phyloP scores from a whole-genome alignment of 2,888 invertebrate genomes.

The Autographa pulchrina region DNA sequence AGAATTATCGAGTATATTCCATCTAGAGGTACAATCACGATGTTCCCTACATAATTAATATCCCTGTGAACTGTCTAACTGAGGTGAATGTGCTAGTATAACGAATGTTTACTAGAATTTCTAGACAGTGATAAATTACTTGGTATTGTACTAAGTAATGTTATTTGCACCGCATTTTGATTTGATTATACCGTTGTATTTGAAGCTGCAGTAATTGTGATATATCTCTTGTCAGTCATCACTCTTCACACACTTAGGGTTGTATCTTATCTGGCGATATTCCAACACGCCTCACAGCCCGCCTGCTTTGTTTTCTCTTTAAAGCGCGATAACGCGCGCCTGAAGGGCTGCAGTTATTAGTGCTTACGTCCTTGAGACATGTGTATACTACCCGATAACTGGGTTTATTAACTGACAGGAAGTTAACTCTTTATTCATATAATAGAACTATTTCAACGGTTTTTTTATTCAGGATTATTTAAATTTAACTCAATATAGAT shows the following conservation, averaged over 20 bases:
- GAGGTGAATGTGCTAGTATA: background rate
- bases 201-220: background rate
- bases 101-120: slow-evolving; percentile 1
- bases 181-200: background rate
- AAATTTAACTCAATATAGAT: too few relatives aligned
- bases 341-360: too few relatives aligned
- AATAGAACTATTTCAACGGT: too few relatives aligned
- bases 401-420: too few relatives aligned
- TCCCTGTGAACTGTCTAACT: background rate
- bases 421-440: too few relatives aligned
- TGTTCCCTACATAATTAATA: background rate
- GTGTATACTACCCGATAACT: too few relatives aligned
- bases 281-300: background rate
- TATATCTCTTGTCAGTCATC: background rate
- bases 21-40: background rate
- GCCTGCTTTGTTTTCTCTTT: background rate
- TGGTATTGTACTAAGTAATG: background rate
- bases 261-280: background rate
- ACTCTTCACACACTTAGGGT: background rate
- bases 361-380: too few relatives aligned
- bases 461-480: too few relatives aligned
- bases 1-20: background rate
- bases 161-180: background rate
- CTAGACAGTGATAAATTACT: background rate
- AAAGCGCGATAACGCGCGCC: background rate